Base-by-base conservation (phyloP, 2,113 vertebrate species). In the Lynx canadensis region DNA sequence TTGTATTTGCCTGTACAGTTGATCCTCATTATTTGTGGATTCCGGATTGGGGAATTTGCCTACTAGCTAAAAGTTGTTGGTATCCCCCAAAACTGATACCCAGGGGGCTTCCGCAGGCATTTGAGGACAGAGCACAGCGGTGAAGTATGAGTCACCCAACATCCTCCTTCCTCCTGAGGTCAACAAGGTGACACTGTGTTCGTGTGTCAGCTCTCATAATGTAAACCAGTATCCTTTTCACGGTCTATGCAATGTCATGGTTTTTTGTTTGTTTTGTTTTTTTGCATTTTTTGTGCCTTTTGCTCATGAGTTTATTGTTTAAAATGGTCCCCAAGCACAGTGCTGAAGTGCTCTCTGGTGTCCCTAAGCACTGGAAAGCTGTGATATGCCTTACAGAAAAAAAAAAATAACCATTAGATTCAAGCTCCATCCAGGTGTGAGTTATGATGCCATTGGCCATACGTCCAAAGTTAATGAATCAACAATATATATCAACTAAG, bases 121-220 rank as follows among this genome's bases (percentile, higher is more conserved):
- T n/a, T 18, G 3, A 55, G 23, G 60, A 29, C 31, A 38, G 29
- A 27, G 31, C n/a, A 9, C 38, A 89, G 41, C 9, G 31, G 25
- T 15, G 1, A 57, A 41, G 55, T 9, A 3, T 12, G n/a, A 83
- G 23, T 29, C 69, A 63, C 50, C 60, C 4, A 23, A 50, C 13
- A 14, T 2, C 33, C 5, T 1, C 0, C 10, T 19, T 36, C 0
- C 1, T 0, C 50, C 8, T 19, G 78, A 31, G 41, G 29, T 41
- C 45, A 69, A 21, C 38, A 63, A 57, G 4, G 11, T 6, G 13
- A 41, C 10, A 12, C 10, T 41, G 41, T 25, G 23, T 48, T 89
- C 41, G n/a, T n/a, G 11, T 25, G 25, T 36, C 16, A 19, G 36
- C 36, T 76, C 29, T 73, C n/a, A 10, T 25, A 2, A 2, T 41